phyloP scores from a whole-genome alignment of 2,888 invertebrate genomes.

The Drosophila peninsularis region DNA sequence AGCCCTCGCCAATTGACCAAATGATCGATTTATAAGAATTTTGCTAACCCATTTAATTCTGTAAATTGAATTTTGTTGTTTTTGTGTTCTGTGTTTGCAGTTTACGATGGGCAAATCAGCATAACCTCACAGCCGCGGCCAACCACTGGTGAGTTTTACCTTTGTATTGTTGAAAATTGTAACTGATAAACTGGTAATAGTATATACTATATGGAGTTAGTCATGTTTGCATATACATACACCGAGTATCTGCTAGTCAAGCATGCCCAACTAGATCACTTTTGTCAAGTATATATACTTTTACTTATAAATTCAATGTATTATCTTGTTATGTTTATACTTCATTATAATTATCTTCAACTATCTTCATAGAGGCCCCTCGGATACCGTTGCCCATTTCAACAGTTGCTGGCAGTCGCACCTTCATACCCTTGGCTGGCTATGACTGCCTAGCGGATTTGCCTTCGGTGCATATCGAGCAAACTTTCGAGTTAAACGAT shows the following conservation, averaged over 20 bases:
- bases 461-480: slow-evolving; percentile 90
- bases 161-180: background rate
- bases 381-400: slow-evolving; percentile 79
- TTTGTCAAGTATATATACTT: background rate
- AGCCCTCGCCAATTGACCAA: slow-evolving; percentile 37
- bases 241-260: background rate
- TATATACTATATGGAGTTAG: background rate
- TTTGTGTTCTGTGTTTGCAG: slow-evolving; percentile 52
- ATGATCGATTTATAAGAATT: slow-evolving; percentile 32
- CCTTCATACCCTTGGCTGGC: slow-evolving; percentile 87
- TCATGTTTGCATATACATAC: background rate
- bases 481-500: slow-evolving; percentile 91
- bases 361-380: slow-evolving; percentile 30
- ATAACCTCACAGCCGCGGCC: slow-evolving; percentile 81
- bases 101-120: slow-evolving; percentile 77
- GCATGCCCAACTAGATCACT: background rate
- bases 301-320: background rate
- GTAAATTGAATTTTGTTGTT: background rate
- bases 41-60: background rate
- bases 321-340: background rate
- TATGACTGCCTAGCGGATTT: slow-evolving; percentile 90
- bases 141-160: slow-evolving; percentile 37
- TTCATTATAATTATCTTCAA: background rate
- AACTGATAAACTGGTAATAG: background rate
- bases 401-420: slow-evolving; percentile 76